Conservation (phyloP, 37 sponge, comb jelly and placozoan species). For the Theonella swinhoei region DNA sequence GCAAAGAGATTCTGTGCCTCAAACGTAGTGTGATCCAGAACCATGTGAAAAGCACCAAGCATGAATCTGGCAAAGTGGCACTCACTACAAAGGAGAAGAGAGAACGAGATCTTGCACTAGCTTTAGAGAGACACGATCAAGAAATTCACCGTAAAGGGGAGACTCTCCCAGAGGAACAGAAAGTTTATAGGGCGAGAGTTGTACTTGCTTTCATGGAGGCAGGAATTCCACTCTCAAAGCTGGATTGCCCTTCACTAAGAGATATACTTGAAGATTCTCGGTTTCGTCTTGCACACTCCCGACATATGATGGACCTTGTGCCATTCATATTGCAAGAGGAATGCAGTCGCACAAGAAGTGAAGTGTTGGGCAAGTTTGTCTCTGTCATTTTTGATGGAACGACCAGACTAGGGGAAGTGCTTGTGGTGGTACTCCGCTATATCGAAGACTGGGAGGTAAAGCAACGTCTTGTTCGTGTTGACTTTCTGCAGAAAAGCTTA, state of each 20-base stretch:
- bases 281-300: background rate
- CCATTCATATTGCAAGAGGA: constrained; percentile 5
- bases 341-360: background rate
- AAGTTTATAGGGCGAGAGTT: constrained; percentile 10
- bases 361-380: constrained; percentile 3
- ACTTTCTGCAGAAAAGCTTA: constrained; percentile 21
- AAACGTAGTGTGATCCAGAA: constrained; percentile 4
- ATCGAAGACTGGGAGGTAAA: constrained; percentile 19
- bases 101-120: background rate
- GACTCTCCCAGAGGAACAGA: constrained; percentile 15
- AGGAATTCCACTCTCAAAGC: background rate
- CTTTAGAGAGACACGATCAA: background rate
- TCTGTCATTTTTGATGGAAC: constrained; percentile 41
- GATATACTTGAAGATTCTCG: constrained; percentile 25
- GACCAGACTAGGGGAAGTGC: constrained; percentile 21
- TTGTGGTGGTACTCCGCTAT: constrained; percentile 21
- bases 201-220: background rate
- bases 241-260: constrained; percentile 6
- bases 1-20: constrained; percentile 6
- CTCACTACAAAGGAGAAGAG: background rate
- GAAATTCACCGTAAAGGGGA: constrained; percentile 7
- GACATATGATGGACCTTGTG: constrained; percentile 3
- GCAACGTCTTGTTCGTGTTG: constrained; percentile 17
- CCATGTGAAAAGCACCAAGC: constrained; percentile 13
- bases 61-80: background rate